A percentile compares a stretch with the other conserved stretches of the same genome.
Evolutionary conservation across 2,113 vertebrate species (phyloP).

Genomic region (Penelope pileata): DNA sequence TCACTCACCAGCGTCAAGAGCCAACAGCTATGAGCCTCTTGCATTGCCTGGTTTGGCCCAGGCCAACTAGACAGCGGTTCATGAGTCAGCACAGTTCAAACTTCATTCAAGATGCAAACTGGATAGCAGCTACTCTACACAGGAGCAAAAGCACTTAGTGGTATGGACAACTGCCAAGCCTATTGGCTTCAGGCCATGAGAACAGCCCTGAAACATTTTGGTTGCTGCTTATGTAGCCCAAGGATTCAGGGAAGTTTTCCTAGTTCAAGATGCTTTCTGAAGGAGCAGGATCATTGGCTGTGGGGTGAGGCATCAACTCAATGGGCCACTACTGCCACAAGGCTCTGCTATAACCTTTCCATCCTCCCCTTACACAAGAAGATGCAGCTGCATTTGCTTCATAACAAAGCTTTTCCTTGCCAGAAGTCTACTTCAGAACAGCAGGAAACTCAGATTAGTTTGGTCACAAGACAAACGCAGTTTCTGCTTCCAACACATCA

Average conservation of each 20-base stretch:
- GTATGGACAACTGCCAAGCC: background rate
- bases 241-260: background rate
- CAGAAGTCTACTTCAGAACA: background rate
- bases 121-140: background rate
- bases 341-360: background rate
- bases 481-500: background rate
- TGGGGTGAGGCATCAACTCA: background rate
- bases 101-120: background rate
- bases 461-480: background rate
- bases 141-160: background rate
- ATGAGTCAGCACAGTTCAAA: background rate
- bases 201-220: background rate
- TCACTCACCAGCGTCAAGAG: background rate
- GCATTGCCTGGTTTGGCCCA: accelerated
- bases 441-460: background rate
- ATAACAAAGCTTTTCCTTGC: background rate
- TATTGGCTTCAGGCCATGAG: background rate
- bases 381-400: background rate
- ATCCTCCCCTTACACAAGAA: background rate
- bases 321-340: background rate
- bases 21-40: background rate
- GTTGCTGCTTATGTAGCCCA: background rate
- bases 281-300: background rate
- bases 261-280: background rate
- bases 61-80: background rate